Base-by-base conservation (phyloP, 2,888 invertebrate genomes). In the Drosophila longiperda region DNA sequence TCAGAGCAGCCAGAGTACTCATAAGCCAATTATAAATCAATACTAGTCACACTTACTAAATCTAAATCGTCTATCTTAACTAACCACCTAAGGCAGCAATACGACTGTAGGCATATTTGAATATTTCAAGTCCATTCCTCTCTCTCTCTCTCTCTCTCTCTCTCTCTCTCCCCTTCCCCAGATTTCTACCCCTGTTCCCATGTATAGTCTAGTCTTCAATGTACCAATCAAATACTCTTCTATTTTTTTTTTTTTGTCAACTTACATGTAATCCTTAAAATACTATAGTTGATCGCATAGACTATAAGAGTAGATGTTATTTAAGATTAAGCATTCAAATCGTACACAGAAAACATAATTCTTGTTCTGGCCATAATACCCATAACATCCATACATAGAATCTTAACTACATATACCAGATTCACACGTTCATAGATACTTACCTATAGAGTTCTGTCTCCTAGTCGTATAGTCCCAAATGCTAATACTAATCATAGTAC, bases 1-100 rank as follows among this genome's bases (percentile, higher is more conserved):
- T 42, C 69, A 23, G 45, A 74, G 60, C 64, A 75, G 63, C 68
- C 72, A 60, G 62, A 71, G 40, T 84, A 83, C 82, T 82, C 87
- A 74, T 89, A 89, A 87, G 89, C 89, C 87, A 87, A 87, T 79
- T 70, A 65, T 85, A 82, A 87, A 83, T 76, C 77, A 89, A 89
- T 87, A 85, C 87, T 87, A 87, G 87, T 87, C 87, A 87, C 88
- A 77, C 79, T 71, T 68, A 59, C 65, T 64, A 62, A 67, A 33
- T 54, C 42, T 55, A 54, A 55, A 38, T 59, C 64, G 50, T 64
- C 54, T 70, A 71, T 62, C 52, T 70, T 62, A 65, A 72, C 55
- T 81, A 75, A 87, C 86, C 85, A 87, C 83, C 87, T 79, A 81
- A 78, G 50, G 58, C 58, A 66, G 75, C 59, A 65, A 72, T 58